Base-by-base conservation (phyloP, 2,797 vertebrate genomes). In the Percopsis omiscomaycus region DNA sequence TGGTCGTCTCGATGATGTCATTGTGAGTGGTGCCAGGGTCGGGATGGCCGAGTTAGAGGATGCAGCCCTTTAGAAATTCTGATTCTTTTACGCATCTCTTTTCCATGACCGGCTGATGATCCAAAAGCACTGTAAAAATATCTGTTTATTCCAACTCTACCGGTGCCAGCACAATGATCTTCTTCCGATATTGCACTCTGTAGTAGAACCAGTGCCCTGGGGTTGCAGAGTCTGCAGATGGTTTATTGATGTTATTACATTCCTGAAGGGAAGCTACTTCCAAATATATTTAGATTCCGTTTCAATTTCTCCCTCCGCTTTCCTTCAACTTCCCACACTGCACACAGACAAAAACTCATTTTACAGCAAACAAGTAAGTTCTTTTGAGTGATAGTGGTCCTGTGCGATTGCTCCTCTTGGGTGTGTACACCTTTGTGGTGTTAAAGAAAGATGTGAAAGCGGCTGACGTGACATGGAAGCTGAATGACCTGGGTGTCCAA, bases 21-120 rank as follows among this genome's bases (percentile, higher is more conserved):
- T 99, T 42, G 94, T 98, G 80, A 98, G 96, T 0, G 97, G 97
- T 0, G 96, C 98, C 84, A 92, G 97, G 59, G 91, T 99, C 0
- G 96, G 97, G 2, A 98, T 96, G 0, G 97, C 97, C 0, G 96
- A 99, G 86, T 94, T 98, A 14, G 96, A 98, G 83, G 94, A 98
- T 29, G 93, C 94, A 98, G 92, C 96, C 98, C 82, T 91, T 90
- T 64, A 63, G 0, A 4, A 22, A 3, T 16, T 29, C 2, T 28
- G 8, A 58, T 9, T 12, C 29, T 48, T 5, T 3, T 51, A 8
- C 10, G 3, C 30, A 14, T 64, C 11, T 4, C 49, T 56, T 52
- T 22, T 22, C 22, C 22, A 22, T 22, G 22, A 22, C 22, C 22
- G 22, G 22, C 44, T 45, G 44, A 45, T 45, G 44, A 5, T 5